phyloP scores from a whole-genome alignment of 2,888 invertebrate genomes.

The Altica lythri region DNA sequence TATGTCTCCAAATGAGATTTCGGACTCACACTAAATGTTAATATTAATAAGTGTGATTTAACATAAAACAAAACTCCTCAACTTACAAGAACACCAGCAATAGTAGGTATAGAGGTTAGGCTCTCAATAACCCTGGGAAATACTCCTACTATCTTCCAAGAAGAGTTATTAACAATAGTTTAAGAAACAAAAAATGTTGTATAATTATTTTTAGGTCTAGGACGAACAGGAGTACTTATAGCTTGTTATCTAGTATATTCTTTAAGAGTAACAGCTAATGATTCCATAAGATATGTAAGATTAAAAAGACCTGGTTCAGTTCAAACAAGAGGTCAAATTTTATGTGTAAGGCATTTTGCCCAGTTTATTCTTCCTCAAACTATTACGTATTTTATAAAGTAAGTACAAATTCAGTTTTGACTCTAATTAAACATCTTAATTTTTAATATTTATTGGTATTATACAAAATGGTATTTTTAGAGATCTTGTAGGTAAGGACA shows the following conservation, averaged over 20 bases:
- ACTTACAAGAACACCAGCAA: too few species aligned
- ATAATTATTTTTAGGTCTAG: constrained; percentile 64
- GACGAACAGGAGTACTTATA: constrained; percentile 85
- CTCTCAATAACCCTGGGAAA: too few species aligned
- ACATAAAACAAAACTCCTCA: too few species aligned
- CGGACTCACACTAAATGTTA: too few species aligned
- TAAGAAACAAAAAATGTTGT: not conserved
- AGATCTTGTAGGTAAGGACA: constrained; percentile 56
- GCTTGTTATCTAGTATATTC: constrained; percentile 85
- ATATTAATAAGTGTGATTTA: too few species aligned
- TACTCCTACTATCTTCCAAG: too few species aligned
- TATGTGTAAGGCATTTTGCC: constrained; percentile 81
- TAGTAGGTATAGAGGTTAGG: too few species aligned
- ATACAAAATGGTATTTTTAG: constrained; percentile 51
- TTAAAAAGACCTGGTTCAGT: constrained; percentile 77
- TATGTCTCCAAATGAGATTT: too few species aligned
- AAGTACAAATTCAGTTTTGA: constrained; percentile 29
- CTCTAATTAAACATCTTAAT: not conserved
- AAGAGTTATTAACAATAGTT: too few species aligned
- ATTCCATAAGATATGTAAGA: constrained; percentile 79
- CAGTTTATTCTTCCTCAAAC: constrained; percentile 78
- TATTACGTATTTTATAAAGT: constrained; percentile 74
- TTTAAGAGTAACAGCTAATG: constrained; percentile 73
- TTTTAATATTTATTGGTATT: not conserved
- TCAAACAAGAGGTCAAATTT: constrained; percentile 82